A percentile compares a stretch with the other conserved stretches of the same genome.
Evolutionary conservation across 2,113 vertebrate species (phyloP).

Genomic region (Eleginops maclovinus): DNA sequence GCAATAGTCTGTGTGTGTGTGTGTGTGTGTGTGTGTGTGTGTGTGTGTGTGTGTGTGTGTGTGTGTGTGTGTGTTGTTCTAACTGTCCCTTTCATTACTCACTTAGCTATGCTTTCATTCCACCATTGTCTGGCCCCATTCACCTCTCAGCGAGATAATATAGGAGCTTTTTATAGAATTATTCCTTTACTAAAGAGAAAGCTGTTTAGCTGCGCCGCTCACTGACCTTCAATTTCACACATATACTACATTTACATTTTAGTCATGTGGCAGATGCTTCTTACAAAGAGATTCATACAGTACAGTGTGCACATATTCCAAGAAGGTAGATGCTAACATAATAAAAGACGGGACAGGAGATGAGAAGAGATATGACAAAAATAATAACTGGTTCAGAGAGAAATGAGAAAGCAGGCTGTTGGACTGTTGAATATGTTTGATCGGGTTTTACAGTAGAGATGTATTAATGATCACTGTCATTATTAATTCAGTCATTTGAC

Average conservation of each 20-base stretch:
- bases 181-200: slow-evolving; percentile 82
- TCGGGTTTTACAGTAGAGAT: background rate
- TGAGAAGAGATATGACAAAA: slow-evolving; percentile 44
- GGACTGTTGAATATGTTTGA: slow-evolving; percentile 31
- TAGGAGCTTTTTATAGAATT: slow-evolving; percentile 83
- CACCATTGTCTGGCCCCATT: slow-evolving; percentile 74
- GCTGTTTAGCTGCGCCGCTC: slow-evolving; percentile 71
- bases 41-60: slow-evolving; percentile 10
- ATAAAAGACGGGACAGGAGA: slow-evolving; percentile 64
- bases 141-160: slow-evolving; percentile 79
- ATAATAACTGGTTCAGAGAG: slow-evolving; percentile 37
- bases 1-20: slow-evolving; percentile 22
- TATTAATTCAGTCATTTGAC: slow-evolving; percentile 7
- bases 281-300: slow-evolving; percentile 70
- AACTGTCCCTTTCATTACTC: slow-evolving; percentile 81
- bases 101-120: slow-evolving; percentile 82
- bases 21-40: slow-evolving; percentile 41
- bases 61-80: slow-evolving; percentile 53
- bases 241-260: slow-evolving; percentile 82
- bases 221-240: slow-evolving; percentile 81
- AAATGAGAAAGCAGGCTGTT: slow-evolving; percentile 43
- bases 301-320: slow-evolving; percentile 54
- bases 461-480: slow-evolving; percentile 24
- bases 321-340: slow-evolving; percentile 51
- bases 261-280: slow-evolving; percentile 81